Base-by-base conservation (phyloP, 2,113 vertebrate genomes). In the Salvator merianae region DNA sequence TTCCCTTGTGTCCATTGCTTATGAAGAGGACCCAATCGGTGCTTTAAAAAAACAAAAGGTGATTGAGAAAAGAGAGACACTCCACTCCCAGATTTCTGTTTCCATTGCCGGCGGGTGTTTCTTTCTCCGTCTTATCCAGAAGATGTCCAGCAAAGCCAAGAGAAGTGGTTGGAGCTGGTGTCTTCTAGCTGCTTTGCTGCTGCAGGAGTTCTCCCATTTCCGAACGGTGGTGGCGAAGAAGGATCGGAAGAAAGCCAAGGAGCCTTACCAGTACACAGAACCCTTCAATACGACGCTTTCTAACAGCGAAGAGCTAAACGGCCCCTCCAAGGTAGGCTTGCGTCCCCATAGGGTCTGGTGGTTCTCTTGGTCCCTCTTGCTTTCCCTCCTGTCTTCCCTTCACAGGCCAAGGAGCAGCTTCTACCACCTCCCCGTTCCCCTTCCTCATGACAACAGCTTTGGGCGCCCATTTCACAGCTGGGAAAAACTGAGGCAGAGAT, bases 121-220 rank as follows among this genome's bases (percentile, higher is more conserved):
- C 82, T 7, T 59, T 24, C 30, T 3, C 30, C 8, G 10, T 13
- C 70, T 81, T 53, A 13, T 4, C 53, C 2, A 40, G 70, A 84
- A 79, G 80, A 83, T 72, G 86, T 82, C 73, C 50, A 14, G 1
- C 1, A 65, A 86, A 82, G 74, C 90, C 95, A 97, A 94, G 93
- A 97, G 98, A 95, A 93, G 91, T 92, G 94, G 95, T 83, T 96
- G 97, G 96, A 94, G 94, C 81, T 94, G 97, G 94, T 93, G 96
- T 0, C 89, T 96, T 20, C 90, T 95, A 87, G 91, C 93, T 70
- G 93, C 92, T 7, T 88, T 98, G 84, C 94, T 99, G 63, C 98
- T 97, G 95, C 97, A 96, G 50, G 97, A 97, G 88, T 95, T 97
- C 38, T 79, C 88, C 34, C 91, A 97, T 63, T 86, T 95, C 79